Conservation (phyloP, 1,140 invertebrate genomes). For the Alviniconcha marisindica region DNA sequence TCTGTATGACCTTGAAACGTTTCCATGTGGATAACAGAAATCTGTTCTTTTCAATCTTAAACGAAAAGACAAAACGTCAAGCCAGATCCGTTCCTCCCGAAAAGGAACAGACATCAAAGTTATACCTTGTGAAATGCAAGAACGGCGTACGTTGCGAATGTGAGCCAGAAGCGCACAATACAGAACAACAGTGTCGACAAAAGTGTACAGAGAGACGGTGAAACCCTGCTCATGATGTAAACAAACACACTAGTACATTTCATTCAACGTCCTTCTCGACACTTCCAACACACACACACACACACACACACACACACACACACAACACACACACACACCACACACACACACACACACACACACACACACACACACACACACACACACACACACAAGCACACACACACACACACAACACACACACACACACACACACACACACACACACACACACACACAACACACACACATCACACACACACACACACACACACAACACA, state of each 20-base stretch:
- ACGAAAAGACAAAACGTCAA: too few species aligned
- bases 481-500: not conserved
- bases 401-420: not conserved
- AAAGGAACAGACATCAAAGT: too few species aligned
- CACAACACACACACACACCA: not conserved
- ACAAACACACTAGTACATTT: not conserved
- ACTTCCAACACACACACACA: not conserved
- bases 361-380: not conserved
- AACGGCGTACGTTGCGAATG: not conserved
- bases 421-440: conserved; percentile 2
- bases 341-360: not conserved
- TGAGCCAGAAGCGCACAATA: not conserved
- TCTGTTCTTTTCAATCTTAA: too few species aligned
- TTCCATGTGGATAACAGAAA: too few species aligned
- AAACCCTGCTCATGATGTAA: not conserved
- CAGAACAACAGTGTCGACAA: not conserved
- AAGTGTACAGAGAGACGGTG: too few species aligned
- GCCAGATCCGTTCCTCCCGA: too few species aligned
- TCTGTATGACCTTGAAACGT: too few species aligned
- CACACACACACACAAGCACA: not conserved
- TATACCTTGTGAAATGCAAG: too few species aligned
- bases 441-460: not conserved
- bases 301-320: not conserved
- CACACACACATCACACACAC: not conserved
- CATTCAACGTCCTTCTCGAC: not conserved